Conservation (phyloP, 2,113 vertebrate species). For the Lipotes vexillifer region DNA sequence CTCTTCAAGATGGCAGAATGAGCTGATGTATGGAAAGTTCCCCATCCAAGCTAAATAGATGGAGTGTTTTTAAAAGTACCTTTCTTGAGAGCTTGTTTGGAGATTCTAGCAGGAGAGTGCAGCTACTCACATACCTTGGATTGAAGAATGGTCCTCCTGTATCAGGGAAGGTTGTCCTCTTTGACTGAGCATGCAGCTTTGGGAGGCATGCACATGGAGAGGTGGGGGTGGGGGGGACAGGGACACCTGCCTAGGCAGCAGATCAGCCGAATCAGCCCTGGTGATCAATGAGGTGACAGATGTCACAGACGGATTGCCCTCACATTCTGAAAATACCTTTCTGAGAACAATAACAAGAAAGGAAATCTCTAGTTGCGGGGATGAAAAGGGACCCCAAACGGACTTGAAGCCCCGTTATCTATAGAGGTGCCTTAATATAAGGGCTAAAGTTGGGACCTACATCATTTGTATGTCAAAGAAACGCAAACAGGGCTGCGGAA, state of each 20-base stretch:
- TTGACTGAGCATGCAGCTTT: background rate
- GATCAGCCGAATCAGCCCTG: too few relatives aligned
- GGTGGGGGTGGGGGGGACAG: background rate
- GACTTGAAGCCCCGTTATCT: accelerated
- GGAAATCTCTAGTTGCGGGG: background rate
- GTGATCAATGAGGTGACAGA: background rate
- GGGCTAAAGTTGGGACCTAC: background rate
- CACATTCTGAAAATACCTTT: background rate
- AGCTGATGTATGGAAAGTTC: background rate
- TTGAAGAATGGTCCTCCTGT: background rate
- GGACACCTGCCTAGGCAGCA: background rate
- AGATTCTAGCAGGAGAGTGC: background rate
- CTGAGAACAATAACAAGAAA: background rate
- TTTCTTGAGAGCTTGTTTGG: background rate
- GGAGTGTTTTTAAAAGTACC: background rate
- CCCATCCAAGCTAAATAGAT: background rate
- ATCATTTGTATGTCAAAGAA: background rate
- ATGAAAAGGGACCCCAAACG: background rate
- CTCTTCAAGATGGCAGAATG: background rate
- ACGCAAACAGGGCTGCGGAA: background rate
- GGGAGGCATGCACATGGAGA: accelerated
- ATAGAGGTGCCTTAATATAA: background rate
- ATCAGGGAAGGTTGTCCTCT: background rate
- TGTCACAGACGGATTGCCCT: background rate
- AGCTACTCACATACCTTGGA: background rate